Evolutionary conservation across 2,797 vertebrate species (phyloP).

Genomic region (Schizopygopsis pylzovi): DNA sequence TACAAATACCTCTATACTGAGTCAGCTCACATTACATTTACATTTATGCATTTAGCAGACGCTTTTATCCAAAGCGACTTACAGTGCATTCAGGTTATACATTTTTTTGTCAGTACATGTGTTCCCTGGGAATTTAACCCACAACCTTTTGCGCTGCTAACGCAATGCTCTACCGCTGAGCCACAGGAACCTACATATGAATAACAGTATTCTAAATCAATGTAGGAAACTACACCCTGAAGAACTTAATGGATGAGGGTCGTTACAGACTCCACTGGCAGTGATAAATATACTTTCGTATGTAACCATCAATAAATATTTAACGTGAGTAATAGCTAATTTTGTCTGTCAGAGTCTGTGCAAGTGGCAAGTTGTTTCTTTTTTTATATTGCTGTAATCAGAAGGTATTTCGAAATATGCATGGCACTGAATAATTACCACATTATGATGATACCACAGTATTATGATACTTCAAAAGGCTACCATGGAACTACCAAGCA

Average conservation of each 20-base stretch:
- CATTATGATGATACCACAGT: neutral
- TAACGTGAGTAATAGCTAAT: constrained; percentile 12
- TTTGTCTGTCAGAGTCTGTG: neutral
- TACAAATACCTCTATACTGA: neutral
- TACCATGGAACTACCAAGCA: neutral
- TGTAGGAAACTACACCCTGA: constrained; percentile 7
- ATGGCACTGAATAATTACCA: neutral
- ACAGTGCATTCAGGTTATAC: no score
- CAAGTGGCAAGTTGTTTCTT: neutral
- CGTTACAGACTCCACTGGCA: neutral
- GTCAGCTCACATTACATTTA: neutral
- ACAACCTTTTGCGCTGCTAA: no score
- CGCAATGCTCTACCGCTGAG: no score
- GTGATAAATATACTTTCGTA: constrained; percentile 15
- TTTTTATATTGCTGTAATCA: no score
- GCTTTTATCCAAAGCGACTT: no score
- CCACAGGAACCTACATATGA: neutral
- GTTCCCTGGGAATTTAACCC: no score
- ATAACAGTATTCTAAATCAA: constrained; percentile 12
- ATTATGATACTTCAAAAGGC: neutral
- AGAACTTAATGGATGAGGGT: constrained; percentile 20
- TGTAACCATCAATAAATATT: constrained; percentile 22
- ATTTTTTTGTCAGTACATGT: no score
- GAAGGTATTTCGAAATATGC: neutral
- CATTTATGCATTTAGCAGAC: no score